Evolutionary conservation across 2,888 invertebrate species (phyloP).

Genomic region (Stramonita haemastoma): DNA sequence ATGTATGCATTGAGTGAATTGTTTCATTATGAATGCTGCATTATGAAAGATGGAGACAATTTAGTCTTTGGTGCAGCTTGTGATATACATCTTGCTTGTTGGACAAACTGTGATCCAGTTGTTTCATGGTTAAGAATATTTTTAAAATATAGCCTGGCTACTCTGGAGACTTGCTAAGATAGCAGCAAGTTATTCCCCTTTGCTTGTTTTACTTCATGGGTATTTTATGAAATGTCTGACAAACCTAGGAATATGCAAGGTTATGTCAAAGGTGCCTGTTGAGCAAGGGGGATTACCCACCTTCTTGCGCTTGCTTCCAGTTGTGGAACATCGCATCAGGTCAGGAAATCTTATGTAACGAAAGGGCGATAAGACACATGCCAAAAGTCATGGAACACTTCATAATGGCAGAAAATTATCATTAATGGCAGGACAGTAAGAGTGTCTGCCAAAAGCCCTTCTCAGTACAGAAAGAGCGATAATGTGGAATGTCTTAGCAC

Average conservation of each 20-base stretch:
- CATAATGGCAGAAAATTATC: not conserved
- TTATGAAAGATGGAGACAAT: not conserved
- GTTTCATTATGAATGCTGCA: not conserved
- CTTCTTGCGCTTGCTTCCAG: not conserved
- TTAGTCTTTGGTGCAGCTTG: conserved; percentile 4
- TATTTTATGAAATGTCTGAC: too few species aligned
- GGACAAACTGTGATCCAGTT: conserved; percentile 21
- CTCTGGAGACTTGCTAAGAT: not conserved
- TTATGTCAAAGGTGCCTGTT: not conserved
- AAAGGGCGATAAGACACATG: not conserved
- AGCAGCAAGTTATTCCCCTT: not conserved
- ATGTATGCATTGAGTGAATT: too few species aligned
- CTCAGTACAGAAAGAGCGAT: not conserved
- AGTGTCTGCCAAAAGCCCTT: not conserved
- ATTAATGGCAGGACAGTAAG: not conserved
- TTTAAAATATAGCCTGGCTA: too few species aligned
- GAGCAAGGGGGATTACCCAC: not conserved
- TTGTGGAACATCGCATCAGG: not conserved
- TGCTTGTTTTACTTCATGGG: not conserved
- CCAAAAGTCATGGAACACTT: not conserved
- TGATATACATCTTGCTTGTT: conserved; percentile 1
- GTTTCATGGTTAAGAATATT: not conserved
- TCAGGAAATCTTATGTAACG: too few species aligned
- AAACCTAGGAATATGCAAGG: not conserved
- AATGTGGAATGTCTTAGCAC: too few species aligned